phyloP scores from a whole-genome alignment of 2,797 vertebrate genomes.

The Malurus splendens region DNA sequence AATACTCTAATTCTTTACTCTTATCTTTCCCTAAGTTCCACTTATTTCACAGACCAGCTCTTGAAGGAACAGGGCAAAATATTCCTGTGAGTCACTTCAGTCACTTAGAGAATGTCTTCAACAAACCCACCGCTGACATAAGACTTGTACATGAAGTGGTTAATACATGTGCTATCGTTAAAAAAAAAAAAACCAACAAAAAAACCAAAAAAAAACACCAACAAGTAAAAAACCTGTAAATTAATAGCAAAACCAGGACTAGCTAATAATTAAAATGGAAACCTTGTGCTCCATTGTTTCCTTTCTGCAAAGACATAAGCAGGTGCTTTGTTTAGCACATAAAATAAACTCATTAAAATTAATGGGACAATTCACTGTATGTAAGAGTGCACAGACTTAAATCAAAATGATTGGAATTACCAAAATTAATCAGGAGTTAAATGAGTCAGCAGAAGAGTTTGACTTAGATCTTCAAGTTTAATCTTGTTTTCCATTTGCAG shows the following conservation, averaged over 20 bases:
- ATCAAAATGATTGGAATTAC: not conserved
- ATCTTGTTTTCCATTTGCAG: not conserved
- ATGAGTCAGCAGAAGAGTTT: not conserved
- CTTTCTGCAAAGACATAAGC: not conserved
- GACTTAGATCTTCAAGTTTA: not conserved
- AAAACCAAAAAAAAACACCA: not conserved
- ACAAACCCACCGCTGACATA: not conserved
- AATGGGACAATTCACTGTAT: not conserved
- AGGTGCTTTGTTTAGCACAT: not conserved
- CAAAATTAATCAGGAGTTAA: conserved; percentile 7
- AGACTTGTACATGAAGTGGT: not conserved
- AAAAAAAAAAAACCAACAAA: not conserved
- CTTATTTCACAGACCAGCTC: not conserved
- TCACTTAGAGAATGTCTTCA: not conserved
- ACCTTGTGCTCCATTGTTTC: not conserved
- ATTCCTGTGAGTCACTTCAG: not conserved
- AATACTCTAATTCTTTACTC: not conserved
- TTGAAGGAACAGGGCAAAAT: not conserved
- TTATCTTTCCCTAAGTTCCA: not conserved
- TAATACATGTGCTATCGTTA: not conserved
- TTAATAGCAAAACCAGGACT: not conserved
- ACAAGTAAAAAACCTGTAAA: not conserved
- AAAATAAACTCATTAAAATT: conserved; percentile 26
- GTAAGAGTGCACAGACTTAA: not conserved
- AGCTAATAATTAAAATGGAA: not conserved